These are phyloP conservation scores for Stratiomys singularior DNA, from an alignment of 2,888 invertebrate species.

Conservation along the genomic window DNA sequence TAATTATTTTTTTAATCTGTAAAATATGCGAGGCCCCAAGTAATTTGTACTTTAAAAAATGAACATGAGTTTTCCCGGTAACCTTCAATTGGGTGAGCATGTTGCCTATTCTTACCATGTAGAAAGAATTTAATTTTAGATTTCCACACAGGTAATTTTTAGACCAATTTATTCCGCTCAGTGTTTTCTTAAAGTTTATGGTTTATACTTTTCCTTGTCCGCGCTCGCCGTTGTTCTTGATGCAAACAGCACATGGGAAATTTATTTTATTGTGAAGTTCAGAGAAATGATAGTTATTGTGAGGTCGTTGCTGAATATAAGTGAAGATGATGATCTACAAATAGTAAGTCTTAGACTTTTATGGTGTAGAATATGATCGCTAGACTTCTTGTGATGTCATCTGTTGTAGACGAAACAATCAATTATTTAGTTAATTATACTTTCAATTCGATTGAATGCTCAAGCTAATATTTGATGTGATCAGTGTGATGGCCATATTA, in stretches of 20 bases:
- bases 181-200: neutral
- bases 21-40: no score
- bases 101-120: conserved; percentile 21
- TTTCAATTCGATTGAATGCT: conserved; percentile 38
- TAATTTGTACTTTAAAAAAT: no score
- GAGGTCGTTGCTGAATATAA: conserved; percentile 11
- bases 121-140: conserved; percentile 39
- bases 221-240: neutral
- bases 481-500: conserved; percentile 12
- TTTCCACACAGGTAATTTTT: conserved; percentile 32
- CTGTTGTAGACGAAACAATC: conserved; percentile 38
- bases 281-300: neutral
- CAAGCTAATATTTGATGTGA: conserved; percentile 23
- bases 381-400: conserved; percentile 33
- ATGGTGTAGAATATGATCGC: neutral
- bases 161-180: conserved; percentile 12
- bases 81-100: conserved; percentile 19
- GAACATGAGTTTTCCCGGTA: neutral
- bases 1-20: no score
- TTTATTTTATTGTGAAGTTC: neutral
- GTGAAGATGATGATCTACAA: neutral
- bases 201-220: neutral
- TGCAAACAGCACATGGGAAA: neutral
- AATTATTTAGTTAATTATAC: conserved; percentile 38
- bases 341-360: conserved; percentile 1